phyloP scores from a whole-genome alignment of 2,888 invertebrate genomes.

The Cremastobaeus sp. region DNA sequence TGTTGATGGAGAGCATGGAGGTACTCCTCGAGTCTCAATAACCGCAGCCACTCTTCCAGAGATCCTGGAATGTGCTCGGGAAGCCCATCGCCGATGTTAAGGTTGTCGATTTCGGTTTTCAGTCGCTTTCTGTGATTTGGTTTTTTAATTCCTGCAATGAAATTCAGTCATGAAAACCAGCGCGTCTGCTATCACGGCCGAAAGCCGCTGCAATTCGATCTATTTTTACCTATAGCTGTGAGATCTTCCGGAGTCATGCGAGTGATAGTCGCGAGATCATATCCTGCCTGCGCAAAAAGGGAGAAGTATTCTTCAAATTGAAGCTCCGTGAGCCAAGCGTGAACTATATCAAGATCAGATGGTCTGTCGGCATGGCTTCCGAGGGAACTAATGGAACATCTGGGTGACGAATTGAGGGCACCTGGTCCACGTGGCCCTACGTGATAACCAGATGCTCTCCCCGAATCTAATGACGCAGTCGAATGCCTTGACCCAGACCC shows the following conservation, averaged over 20 bases:
- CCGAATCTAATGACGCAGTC: constrained; percentile 93
- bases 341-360: constrained; percentile 93
- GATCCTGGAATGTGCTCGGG: constrained; percentile 97
- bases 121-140: constrained; percentile 97
- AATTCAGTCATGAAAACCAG: too few species aligned
- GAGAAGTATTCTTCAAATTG: constrained; percentile 97
- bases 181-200: too few species aligned
- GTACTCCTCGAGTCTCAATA: constrained; percentile 95
- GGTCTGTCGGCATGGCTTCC: constrained; percentile 77
- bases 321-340: constrained; percentile 95
- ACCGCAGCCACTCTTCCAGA: constrained; percentile 95
- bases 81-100: constrained; percentile 95
- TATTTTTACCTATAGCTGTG: constrained; percentile 84
- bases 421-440: constrained; percentile 80
- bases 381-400: constrained; percentile 84
- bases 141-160: constrained; percentile 87
- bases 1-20: constrained; percentile 92
- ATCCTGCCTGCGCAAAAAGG: constrained; percentile 95
- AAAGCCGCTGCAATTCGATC: too few species aligned
- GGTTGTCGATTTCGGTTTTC: constrained; percentile 96
- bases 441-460: constrained; percentile 91
- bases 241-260: constrained; percentile 98
- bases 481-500: constrained; percentile 94
- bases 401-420: constrained; percentile 82
- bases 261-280: constrained; percentile 98